A percentile compares a stretch with the other conserved stretches of the same genome.
Conservation (phyloP, 1,140 invertebrate species). For the Leucophenga varia region DNA sequence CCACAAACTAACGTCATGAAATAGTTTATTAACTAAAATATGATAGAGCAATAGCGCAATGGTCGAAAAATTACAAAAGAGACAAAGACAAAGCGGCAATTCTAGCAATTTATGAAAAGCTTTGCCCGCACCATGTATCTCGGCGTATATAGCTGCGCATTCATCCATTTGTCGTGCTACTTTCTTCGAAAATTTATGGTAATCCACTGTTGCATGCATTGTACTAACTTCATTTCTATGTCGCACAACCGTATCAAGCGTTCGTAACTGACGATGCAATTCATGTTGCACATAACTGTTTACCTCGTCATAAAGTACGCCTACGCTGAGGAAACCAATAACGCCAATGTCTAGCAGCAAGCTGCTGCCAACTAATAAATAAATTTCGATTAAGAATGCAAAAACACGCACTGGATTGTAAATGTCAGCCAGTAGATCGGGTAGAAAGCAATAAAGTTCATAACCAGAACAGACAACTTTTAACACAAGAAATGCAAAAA, state of each 20-base stretch:
- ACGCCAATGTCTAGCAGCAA: conserved; percentile 36
- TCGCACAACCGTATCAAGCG: conserved; percentile 17
- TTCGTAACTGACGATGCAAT: conserved; percentile 28
- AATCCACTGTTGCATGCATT: too few species aligned
- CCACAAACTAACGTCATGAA: conserved; percentile 17
- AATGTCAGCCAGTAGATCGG: not conserved
- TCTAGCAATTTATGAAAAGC: conserved; percentile 28
- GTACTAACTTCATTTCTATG: too few species aligned
- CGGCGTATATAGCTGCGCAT: conserved; percentile 30
- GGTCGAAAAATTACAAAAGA: conserved; percentile 19
- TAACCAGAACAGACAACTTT: conserved; percentile 24
- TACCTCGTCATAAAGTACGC: conserved; percentile 28
- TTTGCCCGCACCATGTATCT: conserved; percentile 24
- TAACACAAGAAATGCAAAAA: conserved; percentile 24
- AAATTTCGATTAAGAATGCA: conserved; percentile 4
- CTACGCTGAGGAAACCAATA: conserved; percentile 33
- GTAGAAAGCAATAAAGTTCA: conserved; percentile 21
- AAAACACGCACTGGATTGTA: not conserved
- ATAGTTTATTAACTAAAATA: conserved; percentile 18
- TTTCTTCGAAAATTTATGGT: conserved; percentile 2
- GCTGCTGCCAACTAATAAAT: conserved; percentile 5
- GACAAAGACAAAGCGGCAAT: conserved; percentile 20
- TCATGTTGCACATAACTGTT: conserved; percentile 30
- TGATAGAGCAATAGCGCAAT: conserved; percentile 24
- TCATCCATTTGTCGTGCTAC: conserved; percentile 29